phyloP scores from a whole-genome alignment of 2,797 vertebrate species.

The Antennarius maculatus region DNA sequence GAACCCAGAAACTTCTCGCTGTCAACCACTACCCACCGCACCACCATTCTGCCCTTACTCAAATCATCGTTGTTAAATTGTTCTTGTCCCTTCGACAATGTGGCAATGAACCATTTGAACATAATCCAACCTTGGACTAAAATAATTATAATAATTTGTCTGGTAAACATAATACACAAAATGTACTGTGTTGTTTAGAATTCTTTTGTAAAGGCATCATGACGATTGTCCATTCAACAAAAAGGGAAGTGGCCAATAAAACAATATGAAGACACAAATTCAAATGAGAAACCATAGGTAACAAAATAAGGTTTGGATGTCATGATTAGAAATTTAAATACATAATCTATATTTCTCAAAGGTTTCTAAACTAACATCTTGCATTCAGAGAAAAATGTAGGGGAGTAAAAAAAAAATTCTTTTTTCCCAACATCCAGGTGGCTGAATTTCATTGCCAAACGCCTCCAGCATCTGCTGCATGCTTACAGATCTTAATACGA shows the following conservation, averaged over 20 bases:
- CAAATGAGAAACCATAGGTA: no score
- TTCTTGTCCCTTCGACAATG: neutral
- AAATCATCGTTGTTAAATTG: constrained; percentile 4
- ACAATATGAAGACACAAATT: neutral
- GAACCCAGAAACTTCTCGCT: no score
- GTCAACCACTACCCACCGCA: no score
- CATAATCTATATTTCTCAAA: constrained; percentile 2
- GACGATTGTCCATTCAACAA: neutral
- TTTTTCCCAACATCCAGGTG: constrained; percentile 2
- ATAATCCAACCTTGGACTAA: neutral
- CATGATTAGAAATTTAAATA: constrained; percentile 4
- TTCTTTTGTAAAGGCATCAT: neutral
- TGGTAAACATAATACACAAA: neutral
- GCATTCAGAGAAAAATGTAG: constrained; percentile 5
- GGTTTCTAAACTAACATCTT: neutral
- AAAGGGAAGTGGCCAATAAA: constrained; percentile 3
- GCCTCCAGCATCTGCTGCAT: constrained; percentile 11
- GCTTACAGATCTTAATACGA: constrained; percentile 12
- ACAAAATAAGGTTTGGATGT: neutral
- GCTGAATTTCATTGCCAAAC: constrained; percentile 11
- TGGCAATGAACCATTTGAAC: neutral
- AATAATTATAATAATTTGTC: neutral
- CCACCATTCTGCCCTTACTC: neutral
- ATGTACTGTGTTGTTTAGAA: neutral
- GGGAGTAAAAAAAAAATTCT: neutral